Conservation (phyloP, 2,797 vertebrate genomes). For the Argentina silus region DNA sequence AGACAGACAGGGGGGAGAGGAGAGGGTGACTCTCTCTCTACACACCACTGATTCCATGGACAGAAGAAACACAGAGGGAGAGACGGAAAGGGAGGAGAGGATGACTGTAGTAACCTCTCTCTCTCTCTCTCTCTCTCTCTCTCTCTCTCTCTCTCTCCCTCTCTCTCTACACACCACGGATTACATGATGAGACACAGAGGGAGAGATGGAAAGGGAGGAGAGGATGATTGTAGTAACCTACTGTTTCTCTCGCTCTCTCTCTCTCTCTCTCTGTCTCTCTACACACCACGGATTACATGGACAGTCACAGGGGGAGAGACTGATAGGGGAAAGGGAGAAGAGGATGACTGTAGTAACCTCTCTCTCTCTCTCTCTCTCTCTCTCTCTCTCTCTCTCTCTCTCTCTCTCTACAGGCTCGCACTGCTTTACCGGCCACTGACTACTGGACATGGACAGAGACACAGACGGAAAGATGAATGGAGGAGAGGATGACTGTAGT, state of each 20-base stretch:
- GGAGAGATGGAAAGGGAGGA: too few relatives aligned
- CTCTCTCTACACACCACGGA: not conserved
- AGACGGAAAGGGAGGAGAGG: not conserved
- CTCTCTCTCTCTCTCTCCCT: not conserved
- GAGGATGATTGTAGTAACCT: not conserved
- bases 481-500: too few relatives aligned
- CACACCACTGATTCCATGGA: not conserved
- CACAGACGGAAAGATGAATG: too few relatives aligned
- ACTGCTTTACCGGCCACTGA: too few relatives aligned
- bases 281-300: not conserved
- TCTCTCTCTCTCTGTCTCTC: not conserved
- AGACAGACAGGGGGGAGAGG: not conserved
- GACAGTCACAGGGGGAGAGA: too few relatives aligned
- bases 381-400: conserved; percentile 9
- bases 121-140: not conserved
- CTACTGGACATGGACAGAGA: too few relatives aligned
- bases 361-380: not conserved
- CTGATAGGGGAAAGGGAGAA: too few relatives aligned
- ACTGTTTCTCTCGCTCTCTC: not conserved
- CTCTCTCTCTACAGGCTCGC: not conserved
- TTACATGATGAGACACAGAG: too few relatives aligned
- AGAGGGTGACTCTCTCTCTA: not conserved
- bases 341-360: not conserved
- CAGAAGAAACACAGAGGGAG: not conserved
- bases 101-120: not conserved